Evolutionary conservation across 2,113 vertebrate species (phyloP), one percentile per base, ranked within the genome.

Genomic region (Otocyon megalotis): DNA sequence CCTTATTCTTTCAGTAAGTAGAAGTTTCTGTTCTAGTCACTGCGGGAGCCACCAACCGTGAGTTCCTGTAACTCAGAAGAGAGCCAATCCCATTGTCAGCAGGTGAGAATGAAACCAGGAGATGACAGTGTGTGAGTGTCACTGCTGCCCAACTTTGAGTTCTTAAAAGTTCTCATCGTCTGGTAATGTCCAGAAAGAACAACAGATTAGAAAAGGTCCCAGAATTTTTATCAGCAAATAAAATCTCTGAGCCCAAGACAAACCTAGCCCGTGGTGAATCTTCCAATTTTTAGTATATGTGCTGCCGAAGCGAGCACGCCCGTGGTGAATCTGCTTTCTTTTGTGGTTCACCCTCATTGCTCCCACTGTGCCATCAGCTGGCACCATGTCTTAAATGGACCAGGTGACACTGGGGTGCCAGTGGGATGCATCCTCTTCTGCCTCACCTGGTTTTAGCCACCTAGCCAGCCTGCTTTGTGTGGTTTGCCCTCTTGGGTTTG

Each of bases 11-110:
- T 69, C 28, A n/a, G 62, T 56, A 30, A 58, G 30, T 83, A 35
- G 93, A 74, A 84, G 76, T 62, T 91, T 89, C 35, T 91, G 48
- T 88, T 89, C 58, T 60, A 71, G 3, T 77, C 35, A 32, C 86
- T 28, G 12, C 37, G 20, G 19, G 82, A 90, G 60, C 22, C 5
- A 5, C 35, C 26, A 17, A 13, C 89, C 4, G 2, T 37, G 32
- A 63, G 63, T 72, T 37, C 60, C 37, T 67, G 10, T 53, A 19
- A n/a, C 63, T 65, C 85, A 76, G 69, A 30, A 37, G 4, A 32
- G 19, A 63, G 28, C 48, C 90, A 28, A 35, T 19, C 62, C 62
- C 15, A 17, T 16, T 17, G 17, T 35, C 0, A 0, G 53, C 71
- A 62, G 20, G 50, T 50, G 60, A 80, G 37, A 71, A 35, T 1